A percentile compares a stretch with the other conserved stretches of the same genome.
These are phyloP conservation scores for Betta splendens DNA, from an alignment of 2,797 vertebrate species.

Conservation along the genomic window DNA sequence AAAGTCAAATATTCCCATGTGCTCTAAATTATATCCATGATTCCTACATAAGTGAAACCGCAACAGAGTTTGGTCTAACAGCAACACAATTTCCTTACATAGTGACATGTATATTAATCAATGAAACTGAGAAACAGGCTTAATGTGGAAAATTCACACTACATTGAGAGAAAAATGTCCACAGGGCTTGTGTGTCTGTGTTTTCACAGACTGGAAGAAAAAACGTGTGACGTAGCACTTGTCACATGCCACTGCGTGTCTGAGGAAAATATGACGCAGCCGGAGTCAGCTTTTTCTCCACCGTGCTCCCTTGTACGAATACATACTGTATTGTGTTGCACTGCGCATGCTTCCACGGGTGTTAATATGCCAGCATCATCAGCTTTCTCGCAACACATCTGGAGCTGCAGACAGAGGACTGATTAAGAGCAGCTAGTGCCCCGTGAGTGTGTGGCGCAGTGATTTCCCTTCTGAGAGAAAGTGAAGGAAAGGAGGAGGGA, in stretches of 20 bases:
- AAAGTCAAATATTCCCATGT: conserved; percentile 56
- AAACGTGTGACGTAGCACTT: conserved; percentile 48
- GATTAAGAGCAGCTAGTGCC: conserved; percentile 44
- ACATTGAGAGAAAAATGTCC: conserved; percentile 13
- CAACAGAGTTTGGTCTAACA: background rate
- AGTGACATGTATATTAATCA: too few relatives aligned
- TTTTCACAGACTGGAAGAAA: conserved; percentile 25
- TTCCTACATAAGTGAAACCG: conserved; percentile 12
- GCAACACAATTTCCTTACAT: too few relatives aligned
- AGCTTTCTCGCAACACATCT: conserved; percentile 46
- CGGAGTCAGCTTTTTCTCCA: conserved; percentile 40
- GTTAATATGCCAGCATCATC: conserved; percentile 27
- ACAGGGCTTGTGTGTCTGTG: conserved; percentile 21
- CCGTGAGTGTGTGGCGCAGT: conserved; percentile 65
- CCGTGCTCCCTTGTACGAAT: background rate
- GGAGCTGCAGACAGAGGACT: conserved; percentile 36
- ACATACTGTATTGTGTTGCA: background rate
- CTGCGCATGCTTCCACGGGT: background rate
- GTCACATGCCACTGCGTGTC: conserved; percentile 35
- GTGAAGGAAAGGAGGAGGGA: conserved; percentile 50
- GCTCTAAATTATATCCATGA: conserved; percentile 53
- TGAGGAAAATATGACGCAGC: conserved; percentile 52
- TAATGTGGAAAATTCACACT: too few relatives aligned
- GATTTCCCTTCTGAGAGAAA: conserved; percentile 64
- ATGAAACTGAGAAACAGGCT: too few relatives aligned